Base-by-base conservation (phyloP, 2,113 vertebrate genomes). In the Hippocampus abdominalis region DNA sequence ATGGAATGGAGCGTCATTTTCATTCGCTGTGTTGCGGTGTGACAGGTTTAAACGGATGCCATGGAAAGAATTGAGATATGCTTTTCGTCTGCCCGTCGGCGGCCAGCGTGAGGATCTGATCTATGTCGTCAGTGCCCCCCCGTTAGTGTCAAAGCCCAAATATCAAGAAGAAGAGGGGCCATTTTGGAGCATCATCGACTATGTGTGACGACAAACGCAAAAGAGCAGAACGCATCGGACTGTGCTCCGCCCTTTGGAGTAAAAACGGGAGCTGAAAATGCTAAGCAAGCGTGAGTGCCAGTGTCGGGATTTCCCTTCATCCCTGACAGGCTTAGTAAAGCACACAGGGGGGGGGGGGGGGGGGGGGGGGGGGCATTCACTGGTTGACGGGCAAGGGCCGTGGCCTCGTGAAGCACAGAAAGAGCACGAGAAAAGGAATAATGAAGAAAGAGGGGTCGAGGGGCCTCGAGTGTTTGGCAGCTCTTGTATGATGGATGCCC, bases 241-340 rank as follows among this genome's bases (percentile, higher is more conserved):
- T 46, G 12, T 27, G 16, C 60, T 76, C 25, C 60, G 36, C 65
- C 59, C 73, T 6, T 64, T 60, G 67, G 81, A 64, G 70, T 32
- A 46, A 51, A 51, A 70, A 63, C 23, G 10, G 66, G 40, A 71
- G 73, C 66, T 75, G 61, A 68, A 78, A 78, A 75, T 54, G 81
- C 76, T 60, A 77, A 82, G 65, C 69, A 71, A 72, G 80, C 77
- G 10, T 76, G 72, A 78, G 79, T 82, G 82, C 84, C 84, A 76
- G 74, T 39, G 77, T 86, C 81, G 84, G 82, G 77, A 44, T 82
- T 86, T 88, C 68, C 64, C 75, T 86, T 82, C 75, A 67, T 72
- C 57, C 72, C 80, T 78, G 83, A 82, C 83, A 71, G 77, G 83
- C 77, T 83, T 85, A 87, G 84, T 72, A 78, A 85, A 81, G 77